Base-by-base conservation (phyloP, 2,113 vertebrate genomes). In the Gallinago jamesoni region DNA sequence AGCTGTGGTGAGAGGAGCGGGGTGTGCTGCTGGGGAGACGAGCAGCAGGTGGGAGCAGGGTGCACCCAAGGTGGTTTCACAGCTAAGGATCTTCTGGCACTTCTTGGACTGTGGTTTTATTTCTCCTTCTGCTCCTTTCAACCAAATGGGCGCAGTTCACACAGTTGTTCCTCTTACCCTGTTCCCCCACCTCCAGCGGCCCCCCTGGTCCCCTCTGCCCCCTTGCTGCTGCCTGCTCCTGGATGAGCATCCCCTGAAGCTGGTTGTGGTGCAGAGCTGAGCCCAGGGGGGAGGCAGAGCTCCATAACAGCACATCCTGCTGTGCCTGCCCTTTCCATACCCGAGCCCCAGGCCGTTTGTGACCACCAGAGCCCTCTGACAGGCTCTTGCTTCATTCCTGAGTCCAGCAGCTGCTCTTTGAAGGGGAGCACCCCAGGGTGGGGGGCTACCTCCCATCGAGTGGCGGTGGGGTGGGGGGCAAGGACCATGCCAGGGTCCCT, bases 401-500 rank as follows among this genome's bases (percentile, higher is more conserved):
- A 18, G 23, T 14, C 28, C 5, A 2, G 39, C 3, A 1, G 64
- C 56, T 55, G 48, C 41, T 28, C 60, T 39, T 57, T 24, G 50
- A 22, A 48, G 28, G 28, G 39, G 39, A 9, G 47, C 7, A 22
- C 30, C 45, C 35, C 0, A 2, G 14, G n/a, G 28, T 9, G 3
- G 56, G 33, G 35, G 28, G 23, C 35, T 50, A 13, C 14, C n/a
- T n/a, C 30, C 63, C 64, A 7, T 17, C 3, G 3, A 14, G 55
- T 3, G 3, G 64, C 1, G 1, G 15, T 30, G 52, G 30, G 55
- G 15, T 16, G 25, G 33, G 37, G 56, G 37, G 22, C 1, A 1
- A 57, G 41, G 21, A 41, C 35, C 3, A 2, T 3, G 2, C 24
- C 1, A 1, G 37, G n/a, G 21, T 10, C 1, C 1, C 48, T 21